A percentile compares a stretch with the other conserved stretches of the same genome.
These are phyloP conservation scores for Spicauda simplicius DNA, from an alignment of 2,888 invertebrate genomes.

Conservation along the genomic window DNA sequence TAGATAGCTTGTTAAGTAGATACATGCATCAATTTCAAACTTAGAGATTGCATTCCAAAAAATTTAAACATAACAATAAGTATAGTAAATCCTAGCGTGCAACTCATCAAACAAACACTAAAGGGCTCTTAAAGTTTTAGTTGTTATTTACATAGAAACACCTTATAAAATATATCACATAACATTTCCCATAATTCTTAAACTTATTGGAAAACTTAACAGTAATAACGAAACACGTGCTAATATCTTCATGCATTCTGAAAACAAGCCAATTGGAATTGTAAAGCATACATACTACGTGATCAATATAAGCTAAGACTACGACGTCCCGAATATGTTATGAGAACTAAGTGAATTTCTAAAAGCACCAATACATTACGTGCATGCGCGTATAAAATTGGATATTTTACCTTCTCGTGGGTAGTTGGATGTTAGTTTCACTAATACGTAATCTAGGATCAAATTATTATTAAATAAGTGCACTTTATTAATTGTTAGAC, in stretches of 20 bases:
- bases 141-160: too few species aligned
- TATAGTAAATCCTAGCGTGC: too few species aligned
- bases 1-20: neutral
- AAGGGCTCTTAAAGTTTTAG: too few species aligned
- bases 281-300: neutral
- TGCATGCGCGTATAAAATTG: constrained; percentile 16
- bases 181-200: neutral
- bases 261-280: neutral
- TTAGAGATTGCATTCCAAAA: neutral
- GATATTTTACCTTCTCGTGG: constrained; percentile 15
- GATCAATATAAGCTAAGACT: neutral
- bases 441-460: constrained; percentile 14
- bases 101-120: too few species aligned
- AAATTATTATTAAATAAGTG: constrained; percentile 13
- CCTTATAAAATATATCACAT: too few species aligned
- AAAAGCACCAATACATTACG: constrained; percentile 13
- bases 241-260: neutral
- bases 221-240: neutral
- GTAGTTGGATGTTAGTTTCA: constrained; percentile 17
- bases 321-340: neutral
- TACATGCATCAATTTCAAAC: neutral
- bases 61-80: neutral
- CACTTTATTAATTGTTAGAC: constrained; percentile 1
- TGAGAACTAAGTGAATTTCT: constrained; percentile 5
- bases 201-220: neutral